Conservation (phyloP, 2,888 invertebrate species). For the Stegana nigrithorax region DNA sequence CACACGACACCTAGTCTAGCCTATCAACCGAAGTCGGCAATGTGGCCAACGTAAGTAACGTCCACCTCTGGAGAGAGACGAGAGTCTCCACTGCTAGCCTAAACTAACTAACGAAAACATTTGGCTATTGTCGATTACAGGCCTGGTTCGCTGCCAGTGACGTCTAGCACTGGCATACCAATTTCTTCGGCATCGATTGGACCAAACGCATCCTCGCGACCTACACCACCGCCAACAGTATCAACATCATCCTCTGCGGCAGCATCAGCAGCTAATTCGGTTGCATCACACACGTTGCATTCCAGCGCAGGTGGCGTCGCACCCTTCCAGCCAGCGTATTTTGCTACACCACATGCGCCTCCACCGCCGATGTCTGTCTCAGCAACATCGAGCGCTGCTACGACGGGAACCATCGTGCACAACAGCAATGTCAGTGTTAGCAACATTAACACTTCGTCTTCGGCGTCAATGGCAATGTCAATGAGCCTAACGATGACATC, state of each 20-base stretch:
- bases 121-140: too few relatives aligned
- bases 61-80: too few relatives aligned
- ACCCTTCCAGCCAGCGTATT: constrained; percentile 73
- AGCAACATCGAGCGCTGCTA: background rate
- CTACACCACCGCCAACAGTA: constrained; percentile 71
- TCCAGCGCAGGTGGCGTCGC: constrained; percentile 66
- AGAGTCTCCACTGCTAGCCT: background rate
- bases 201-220: constrained; percentile 69
- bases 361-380: constrained; percentile 55
- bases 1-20: constrained; percentile 53
- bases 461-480: constrained; percentile 38
- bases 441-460: too few relatives aligned
- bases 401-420: background rate
- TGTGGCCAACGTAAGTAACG: constrained; percentile 62
- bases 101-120: background rate
- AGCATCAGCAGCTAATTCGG: constrained; percentile 68
- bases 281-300: constrained; percentile 66
- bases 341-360: constrained; percentile 75
- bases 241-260: too few relatives aligned
- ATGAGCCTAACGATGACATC: constrained; percentile 36
- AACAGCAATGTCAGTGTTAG: constrained; percentile 25
- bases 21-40: constrained; percentile 58
- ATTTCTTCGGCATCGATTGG: constrained; percentile 69
- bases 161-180: constrained; percentile 60
- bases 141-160: constrained; percentile 36